Percentiles rank a stretch among this genome's conserved stretches.
Conservation (phyloP, 2,113 vertebrate species). For the Ptyas mucosa region DNA sequence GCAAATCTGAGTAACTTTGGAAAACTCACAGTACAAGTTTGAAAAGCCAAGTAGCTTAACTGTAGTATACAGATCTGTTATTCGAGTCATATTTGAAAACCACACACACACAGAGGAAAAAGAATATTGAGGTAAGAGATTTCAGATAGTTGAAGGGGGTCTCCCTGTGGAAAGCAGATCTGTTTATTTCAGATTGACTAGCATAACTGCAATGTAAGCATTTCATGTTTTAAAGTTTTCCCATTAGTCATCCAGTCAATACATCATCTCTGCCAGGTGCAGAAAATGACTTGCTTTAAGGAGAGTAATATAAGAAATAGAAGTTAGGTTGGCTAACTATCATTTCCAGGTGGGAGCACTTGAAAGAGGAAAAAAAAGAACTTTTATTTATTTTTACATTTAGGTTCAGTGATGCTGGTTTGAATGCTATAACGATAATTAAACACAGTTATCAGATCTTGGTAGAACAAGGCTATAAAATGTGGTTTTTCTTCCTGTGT, state of each 20-base stretch:
- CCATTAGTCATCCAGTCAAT: slow-evolving; percentile 13
- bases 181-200: slow-evolving; percentile 28
- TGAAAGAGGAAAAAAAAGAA: not conserved
- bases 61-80: not conserved
- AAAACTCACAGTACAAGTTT: not conserved
- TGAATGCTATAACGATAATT: slow-evolving; percentile 2
- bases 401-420: not conserved
- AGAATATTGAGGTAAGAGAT: not conserved
- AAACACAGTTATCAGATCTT: slow-evolving; percentile 11
- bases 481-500: not conserved
- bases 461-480: not conserved
- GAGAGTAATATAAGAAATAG: not conserved
- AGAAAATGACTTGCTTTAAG: not conserved
- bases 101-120: not conserved
- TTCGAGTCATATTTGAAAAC: slow-evolving; percentile 2
- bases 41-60: slow-evolving; percentile 4
- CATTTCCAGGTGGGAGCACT: slow-evolving; percentile 1
- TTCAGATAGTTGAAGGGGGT: slow-evolving; percentile 7
- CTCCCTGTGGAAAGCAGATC: slow-evolving; percentile 5
- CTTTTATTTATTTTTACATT: not conserved
- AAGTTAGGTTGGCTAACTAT: not conserved
- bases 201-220: slow-evolving; percentile 12
- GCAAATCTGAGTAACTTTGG: not conserved
- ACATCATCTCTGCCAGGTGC: not conserved
- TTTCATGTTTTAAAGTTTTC: slow-evolving; percentile 23